Evolutionary conservation across 2,888 invertebrate genomes (phyloP).

Genomic region (Lycocerus yunnanus): DNA sequence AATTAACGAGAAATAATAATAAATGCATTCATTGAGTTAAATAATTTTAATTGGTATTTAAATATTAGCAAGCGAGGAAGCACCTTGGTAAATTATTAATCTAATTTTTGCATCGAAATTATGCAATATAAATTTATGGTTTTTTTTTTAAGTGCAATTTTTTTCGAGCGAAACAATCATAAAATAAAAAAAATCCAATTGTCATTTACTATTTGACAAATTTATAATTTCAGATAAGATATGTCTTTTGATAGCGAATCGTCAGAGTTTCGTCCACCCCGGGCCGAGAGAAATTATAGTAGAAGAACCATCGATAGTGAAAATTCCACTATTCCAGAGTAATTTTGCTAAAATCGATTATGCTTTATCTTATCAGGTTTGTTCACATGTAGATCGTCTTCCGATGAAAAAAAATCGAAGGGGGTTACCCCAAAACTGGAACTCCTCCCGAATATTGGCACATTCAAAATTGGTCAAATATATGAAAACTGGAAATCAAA

Average conservation of each 20-base stretch:
- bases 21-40: too few species aligned
- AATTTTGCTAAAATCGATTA: slow-evolving; percentile 11
- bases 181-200: background rate
- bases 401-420: slow-evolving; percentile 46
- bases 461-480: slow-evolving; percentile 92
- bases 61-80: too few species aligned
- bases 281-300: slow-evolving; percentile 65
- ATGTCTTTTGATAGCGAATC: slow-evolving; percentile 12
- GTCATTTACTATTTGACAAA: background rate
- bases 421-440: slow-evolving; percentile 55
- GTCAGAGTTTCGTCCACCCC: slow-evolving; percentile 3
- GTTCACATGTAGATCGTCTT: slow-evolving; percentile 27
- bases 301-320: slow-evolving; percentile 64
- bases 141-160: background rate
- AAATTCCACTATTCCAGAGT: slow-evolving; percentile 59
- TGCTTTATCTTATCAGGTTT: background rate
- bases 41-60: too few species aligned
- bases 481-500: slow-evolving; percentile 94
- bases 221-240: background rate
- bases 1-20: too few species aligned
- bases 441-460: slow-evolving; percentile 94
- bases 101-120: too few species aligned
- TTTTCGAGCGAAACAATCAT: background rate
- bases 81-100: too few species aligned
- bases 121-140: too few species aligned